These are phyloP conservation scores for Caenorhabditis afra DNA, from an alignment of 2,888 invertebrate species.

Conservation along the genomic window DNA sequence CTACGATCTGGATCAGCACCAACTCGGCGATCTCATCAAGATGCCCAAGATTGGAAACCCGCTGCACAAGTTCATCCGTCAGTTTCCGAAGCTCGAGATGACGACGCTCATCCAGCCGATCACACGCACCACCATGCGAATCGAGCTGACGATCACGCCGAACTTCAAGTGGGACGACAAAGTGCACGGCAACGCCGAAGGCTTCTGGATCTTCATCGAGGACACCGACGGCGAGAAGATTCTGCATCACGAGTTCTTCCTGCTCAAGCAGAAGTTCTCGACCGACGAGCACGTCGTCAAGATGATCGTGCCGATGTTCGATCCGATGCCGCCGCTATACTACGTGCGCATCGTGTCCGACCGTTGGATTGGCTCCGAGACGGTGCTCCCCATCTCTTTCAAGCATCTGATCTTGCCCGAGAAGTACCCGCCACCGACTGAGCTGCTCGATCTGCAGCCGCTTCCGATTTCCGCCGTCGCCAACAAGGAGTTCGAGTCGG, in stretches of 20 bases:
- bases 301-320: conserved; percentile 98
- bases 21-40: conserved; percentile 92
- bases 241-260: conserved; percentile 95
- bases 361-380: conserved; percentile 82
- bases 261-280: conserved; percentile 92
- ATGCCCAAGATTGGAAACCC: conserved; percentile 94
- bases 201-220: conserved; percentile 85
- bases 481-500: conserved; percentile 87
- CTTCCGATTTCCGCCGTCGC: conserved; percentile 92
- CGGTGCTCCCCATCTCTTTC: conserved; percentile 92
- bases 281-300: conserved; percentile 96
- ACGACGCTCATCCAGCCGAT: conserved; percentile 98
- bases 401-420: conserved; percentile 96
- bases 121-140: conserved; percentile 90
- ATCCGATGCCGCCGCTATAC: conserved; percentile 98
- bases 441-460: conserved; percentile 95
- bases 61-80: conserved; percentile 93
- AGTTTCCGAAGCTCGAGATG: conserved; percentile 93
- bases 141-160: conserved; percentile 96
- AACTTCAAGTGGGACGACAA: conserved; percentile 99
- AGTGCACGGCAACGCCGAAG: conserved; percentile 84
- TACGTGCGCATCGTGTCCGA: conserved; percentile 86
- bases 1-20: conserved; percentile 96
- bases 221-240: conserved; percentile 85
- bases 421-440: conserved; percentile 97